A percentile compares a stretch with the other conserved stretches of the same genome.
Conservation (phyloP, 2,888 invertebrate species). For the Limnephilus rhombicus region DNA sequence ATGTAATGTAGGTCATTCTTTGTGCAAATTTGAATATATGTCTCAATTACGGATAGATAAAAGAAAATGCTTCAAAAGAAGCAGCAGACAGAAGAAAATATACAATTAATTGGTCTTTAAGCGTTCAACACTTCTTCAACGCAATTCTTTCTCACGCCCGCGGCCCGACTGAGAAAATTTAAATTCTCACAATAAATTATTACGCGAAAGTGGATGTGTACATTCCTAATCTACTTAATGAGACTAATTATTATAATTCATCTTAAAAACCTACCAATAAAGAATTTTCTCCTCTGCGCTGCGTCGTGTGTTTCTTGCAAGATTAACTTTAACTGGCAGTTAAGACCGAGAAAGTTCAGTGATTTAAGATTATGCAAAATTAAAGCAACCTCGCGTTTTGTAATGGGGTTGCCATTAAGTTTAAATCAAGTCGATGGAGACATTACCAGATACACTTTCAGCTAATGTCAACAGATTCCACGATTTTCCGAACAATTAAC, state of each 20-base stretch:
- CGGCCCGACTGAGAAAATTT: constrained; percentile 8
- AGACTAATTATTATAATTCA: not conserved
- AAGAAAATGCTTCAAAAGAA: not conserved
- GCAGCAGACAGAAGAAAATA: not conserved
- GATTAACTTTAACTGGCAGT: too few species aligned
- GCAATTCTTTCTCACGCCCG: not conserved
- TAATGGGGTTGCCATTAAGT: not conserved
- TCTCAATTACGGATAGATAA: not conserved
- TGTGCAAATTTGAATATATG: not conserved
- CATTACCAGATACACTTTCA: not conserved
- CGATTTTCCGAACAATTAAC: not conserved
- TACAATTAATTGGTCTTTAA: not conserved
- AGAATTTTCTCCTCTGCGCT: not conserved
- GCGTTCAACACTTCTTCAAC: not conserved
- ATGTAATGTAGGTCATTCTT: not conserved
- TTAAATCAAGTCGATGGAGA: not conserved
- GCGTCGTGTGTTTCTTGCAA: not conserved
- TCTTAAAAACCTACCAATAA: not conserved
- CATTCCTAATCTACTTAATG: not conserved
- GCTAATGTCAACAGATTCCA: not conserved
- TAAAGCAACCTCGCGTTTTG: not conserved
- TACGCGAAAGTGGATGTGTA: not conserved
- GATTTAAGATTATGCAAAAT: not conserved
- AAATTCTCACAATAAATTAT: constrained; percentile 11
- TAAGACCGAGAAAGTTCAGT: not conserved